Evolutionary conservation across 64 coral and sea anemone species (phyloP).

Genomic region (Montipora capricornis): DNA sequence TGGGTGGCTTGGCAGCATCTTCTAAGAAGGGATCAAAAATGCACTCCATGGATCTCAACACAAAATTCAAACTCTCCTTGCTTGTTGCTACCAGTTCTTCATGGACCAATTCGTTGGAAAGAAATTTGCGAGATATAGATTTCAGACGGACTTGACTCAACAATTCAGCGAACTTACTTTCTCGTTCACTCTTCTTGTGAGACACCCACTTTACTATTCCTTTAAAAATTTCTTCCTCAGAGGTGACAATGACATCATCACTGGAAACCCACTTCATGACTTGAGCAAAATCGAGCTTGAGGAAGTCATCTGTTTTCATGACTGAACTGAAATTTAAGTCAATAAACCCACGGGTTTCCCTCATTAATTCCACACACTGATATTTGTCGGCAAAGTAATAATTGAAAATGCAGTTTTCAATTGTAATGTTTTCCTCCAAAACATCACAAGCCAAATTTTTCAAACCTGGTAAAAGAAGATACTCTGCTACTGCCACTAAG

Average conservation of each 20-base stretch:
- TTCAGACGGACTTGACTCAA: not conserved
- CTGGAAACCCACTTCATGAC: constrained; percentile 17
- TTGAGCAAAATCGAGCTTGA: not conserved
- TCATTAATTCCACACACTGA: not conserved
- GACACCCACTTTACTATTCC: constrained; percentile 14
- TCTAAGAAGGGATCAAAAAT: not conserved
- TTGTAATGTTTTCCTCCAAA: not conserved
- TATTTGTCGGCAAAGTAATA: constrained; percentile 19
- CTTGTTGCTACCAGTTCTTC: not conserved
- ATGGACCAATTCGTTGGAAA: not conserved
- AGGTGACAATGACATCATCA: not conserved
- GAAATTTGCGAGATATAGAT: not conserved
- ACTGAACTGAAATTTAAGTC: not conserved
- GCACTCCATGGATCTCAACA: not conserved
- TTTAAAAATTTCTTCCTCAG: constrained; percentile 20
- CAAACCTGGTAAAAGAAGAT: constrained; percentile 11
- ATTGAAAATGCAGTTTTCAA: constrained; percentile 8
- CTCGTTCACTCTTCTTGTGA: constrained; percentile 25
- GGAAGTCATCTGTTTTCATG: constrained; percentile 23
- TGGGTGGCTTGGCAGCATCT: not conserved
- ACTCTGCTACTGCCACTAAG: not conserved
- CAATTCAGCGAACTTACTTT: not conserved
- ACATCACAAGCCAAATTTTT: not conserved
- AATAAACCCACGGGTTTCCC: not conserved
- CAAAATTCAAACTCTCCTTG: not conserved